These are phyloP conservation scores for Scaptomyza polygonia DNA, from an alignment of 2,888 invertebrate species.

Conservation along the genomic window DNA sequence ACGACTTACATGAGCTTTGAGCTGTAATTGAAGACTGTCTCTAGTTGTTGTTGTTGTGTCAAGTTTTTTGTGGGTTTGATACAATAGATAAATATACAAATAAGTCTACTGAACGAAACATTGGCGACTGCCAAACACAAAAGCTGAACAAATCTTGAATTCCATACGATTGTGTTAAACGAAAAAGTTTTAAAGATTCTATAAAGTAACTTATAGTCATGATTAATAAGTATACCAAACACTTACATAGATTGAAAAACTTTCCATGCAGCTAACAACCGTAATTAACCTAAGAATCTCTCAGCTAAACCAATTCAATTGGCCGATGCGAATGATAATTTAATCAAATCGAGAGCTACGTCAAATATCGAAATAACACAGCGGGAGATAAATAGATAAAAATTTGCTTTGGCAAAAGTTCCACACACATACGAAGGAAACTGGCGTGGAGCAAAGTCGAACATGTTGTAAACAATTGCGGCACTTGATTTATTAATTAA, in stretches of 20 bases:
- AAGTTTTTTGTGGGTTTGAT: conserved; percentile 35
- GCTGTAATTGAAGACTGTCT: conserved; percentile 70
- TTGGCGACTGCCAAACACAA: conserved; percentile 4
- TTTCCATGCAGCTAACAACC: conserved; percentile 7
- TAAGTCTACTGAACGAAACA: conserved; percentile 31
- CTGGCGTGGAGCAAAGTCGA: conserved; percentile 29
- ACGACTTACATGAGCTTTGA: conserved; percentile 72
- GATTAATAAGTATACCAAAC: too few species aligned
- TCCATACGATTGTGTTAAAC: not conserved
- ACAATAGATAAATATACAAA: conserved; percentile 38
- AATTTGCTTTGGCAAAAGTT: conserved; percentile 51
- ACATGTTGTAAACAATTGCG: conserved; percentile 68
- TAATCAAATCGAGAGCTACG: conserved; percentile 76
- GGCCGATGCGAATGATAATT: conserved; percentile 57
- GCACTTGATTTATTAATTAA: conserved; percentile 76
- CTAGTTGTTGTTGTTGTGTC: conserved; percentile 17
- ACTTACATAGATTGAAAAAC: too few species aligned
- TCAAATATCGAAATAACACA: conserved; percentile 76
- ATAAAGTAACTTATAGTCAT: not conserved
- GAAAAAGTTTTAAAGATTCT: not conserved
- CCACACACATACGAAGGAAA: conserved; percentile 32
- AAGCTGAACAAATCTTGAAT: not conserved
- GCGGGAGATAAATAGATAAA: conserved; percentile 80
- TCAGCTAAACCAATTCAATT: conserved; percentile 25
- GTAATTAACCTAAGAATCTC: conserved; percentile 13